Evolutionary conservation across 1,140 invertebrate species (phyloP).

Genomic region (Drosophila micromelanica): DNA sequence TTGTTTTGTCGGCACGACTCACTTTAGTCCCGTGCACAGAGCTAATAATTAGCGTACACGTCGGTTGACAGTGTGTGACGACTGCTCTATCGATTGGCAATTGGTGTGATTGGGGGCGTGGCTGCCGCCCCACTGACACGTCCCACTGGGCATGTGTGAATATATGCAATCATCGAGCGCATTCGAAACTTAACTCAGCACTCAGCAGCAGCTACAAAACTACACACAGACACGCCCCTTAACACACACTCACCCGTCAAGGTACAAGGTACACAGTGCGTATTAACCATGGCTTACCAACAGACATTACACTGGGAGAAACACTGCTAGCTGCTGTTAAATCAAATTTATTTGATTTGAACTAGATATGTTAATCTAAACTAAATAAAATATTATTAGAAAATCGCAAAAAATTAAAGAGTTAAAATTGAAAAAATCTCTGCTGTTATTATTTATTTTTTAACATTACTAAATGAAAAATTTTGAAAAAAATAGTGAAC

Average conservation of each 20-base stretch:
- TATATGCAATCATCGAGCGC: constrained; percentile 21
- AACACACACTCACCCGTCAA: not conserved
- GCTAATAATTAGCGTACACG: constrained; percentile 35
- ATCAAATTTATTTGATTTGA: too few species aligned
- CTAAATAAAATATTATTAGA: too few species aligned
- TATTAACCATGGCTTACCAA: constrained; percentile 15
- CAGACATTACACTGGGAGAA: constrained; percentile 11
- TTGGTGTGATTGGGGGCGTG: constrained; percentile 21
- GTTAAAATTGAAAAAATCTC: too few species aligned
- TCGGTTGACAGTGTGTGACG: constrained; percentile 4
- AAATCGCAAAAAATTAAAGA: too few species aligned
- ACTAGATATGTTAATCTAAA: too few species aligned
- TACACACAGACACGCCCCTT: constrained; percentile 17
- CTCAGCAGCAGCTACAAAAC: constrained; percentile 34
- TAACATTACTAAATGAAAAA: too few species aligned
- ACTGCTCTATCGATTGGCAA: constrained; percentile 37
- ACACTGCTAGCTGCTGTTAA: not conserved
- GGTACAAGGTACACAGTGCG: not conserved
- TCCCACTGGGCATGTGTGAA: not conserved
- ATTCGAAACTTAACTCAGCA: constrained; percentile 28
- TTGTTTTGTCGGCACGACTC: too few species aligned
- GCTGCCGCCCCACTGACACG: not conserved
- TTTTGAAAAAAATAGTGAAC: too few species aligned
- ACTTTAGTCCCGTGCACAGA: not conserved
- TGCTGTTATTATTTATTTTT: too few species aligned